These are phyloP conservation scores for Miniopterus natalensis DNA, from an alignment of 2,113 vertebrate genomes.

Conservation along the genomic window DNA sequence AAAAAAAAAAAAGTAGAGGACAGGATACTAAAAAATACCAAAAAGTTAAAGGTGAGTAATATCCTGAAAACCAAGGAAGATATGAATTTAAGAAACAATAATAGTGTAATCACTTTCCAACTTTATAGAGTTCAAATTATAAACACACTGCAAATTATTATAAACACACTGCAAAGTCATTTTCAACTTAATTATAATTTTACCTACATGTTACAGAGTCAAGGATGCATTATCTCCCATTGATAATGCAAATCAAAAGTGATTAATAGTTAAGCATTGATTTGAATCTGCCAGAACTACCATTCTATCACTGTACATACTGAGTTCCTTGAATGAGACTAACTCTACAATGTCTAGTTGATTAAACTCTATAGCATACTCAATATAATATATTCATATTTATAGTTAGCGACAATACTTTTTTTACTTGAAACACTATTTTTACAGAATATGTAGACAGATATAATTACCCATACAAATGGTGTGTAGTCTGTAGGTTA, in stretches of 20 bases:
- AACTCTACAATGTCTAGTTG: not conserved
- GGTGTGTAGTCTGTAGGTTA: not conserved
- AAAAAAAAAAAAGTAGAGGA: not conserved
- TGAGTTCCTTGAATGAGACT: not conserved
- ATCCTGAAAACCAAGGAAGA: not conserved
- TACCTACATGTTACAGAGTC: not conserved
- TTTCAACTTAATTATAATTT: constrained; percentile 59
- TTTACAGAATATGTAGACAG: constrained; percentile 9
- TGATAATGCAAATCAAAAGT: constrained; percentile 32
- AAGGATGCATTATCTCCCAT: not conserved
- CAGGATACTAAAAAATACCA: not conserved
- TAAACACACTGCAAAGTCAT: not conserved
- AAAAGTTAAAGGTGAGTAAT: not conserved
- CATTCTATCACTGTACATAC: not conserved
- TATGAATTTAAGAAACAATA: not conserved
- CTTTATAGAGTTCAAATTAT: not conserved
- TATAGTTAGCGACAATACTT: not conserved
- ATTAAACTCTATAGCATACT: not conserved
- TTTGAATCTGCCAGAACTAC: not conserved
- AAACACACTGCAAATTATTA: not conserved
- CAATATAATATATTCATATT: not conserved
- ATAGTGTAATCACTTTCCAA: not conserved
- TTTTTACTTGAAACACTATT: not conserved
- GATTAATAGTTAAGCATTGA: not conserved
- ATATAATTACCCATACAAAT: not conserved